A percentile compares a stretch with the other conserved stretches of the same genome.
Evolutionary conservation across 2,888 invertebrate species (phyloP).

Genomic region (Biston betularia): DNA sequence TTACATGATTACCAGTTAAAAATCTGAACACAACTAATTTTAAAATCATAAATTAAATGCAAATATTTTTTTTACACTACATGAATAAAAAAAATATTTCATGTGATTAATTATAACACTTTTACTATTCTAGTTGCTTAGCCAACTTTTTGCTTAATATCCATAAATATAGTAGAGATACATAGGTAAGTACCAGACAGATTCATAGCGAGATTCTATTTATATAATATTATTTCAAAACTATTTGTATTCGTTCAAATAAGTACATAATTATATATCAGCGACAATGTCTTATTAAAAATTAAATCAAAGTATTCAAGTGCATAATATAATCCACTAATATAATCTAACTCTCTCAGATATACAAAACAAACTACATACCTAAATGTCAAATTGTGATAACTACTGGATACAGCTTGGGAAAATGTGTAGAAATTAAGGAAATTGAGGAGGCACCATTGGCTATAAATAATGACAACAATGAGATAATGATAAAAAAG

Average conservation of each 20-base stretch:
- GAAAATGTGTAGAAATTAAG: background rate
- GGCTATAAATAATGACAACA: too few relatives aligned
- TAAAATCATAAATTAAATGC: background rate
- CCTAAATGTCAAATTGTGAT: background rate
- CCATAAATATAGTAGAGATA: background rate
- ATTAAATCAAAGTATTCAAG: background rate
- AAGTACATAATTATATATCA: background rate
- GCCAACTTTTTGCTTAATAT: background rate
- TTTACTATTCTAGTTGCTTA: background rate
- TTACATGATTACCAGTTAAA: background rate
- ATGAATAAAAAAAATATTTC: background rate
- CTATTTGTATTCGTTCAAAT: background rate
- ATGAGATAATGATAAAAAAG: too few relatives aligned
- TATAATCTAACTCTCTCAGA: slow-evolving; percentile 1
- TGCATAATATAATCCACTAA: slow-evolving; percentile 4
- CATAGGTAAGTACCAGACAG: background rate
- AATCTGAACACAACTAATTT: background rate
- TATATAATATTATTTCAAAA: background rate
- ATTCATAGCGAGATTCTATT: background rate
- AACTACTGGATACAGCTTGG: slow-evolving; percentile 5
- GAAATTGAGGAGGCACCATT: too few relatives aligned
- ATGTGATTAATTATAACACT: background rate
- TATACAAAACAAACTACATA: slow-evolving; percentile 4
- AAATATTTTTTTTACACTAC: slow-evolving; percentile 1
- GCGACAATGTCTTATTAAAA: background rate